Evolutionary conservation across 1,140 invertebrate genomes (phyloP).

Genomic region (Aporrectodea caliginosa): DNA sequence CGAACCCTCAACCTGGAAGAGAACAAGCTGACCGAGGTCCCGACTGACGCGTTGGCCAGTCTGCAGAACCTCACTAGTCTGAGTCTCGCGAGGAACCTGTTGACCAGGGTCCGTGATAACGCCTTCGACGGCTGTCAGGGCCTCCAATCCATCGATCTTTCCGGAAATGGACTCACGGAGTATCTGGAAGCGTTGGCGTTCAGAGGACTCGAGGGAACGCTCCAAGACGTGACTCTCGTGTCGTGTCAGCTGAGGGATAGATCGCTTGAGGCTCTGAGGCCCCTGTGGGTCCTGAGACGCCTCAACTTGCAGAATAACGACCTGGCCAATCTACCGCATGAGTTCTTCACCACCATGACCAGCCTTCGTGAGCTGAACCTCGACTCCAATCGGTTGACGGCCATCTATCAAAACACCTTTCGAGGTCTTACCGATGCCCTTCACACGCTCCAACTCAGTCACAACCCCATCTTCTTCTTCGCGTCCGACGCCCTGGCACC

Average conservation of each 20-base stretch:
- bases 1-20: neutral
- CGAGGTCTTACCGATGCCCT: neutral
- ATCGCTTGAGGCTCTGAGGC: neutral
- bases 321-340: neutral
- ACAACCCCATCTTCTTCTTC: neutral
- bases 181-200: neutral
- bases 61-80: neutral
- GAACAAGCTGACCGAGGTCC: neutral
- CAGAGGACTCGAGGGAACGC: neutral
- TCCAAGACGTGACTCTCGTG: neutral
- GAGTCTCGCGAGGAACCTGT: neutral
- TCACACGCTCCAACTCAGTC: neutral
- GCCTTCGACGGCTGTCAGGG: neutral
- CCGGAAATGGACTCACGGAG: neutral
- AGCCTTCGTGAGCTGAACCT: neutral
- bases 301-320: neutral
- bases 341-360: neutral
- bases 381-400: neutral
- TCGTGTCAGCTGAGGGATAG: neutral
- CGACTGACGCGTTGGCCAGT: neutral
- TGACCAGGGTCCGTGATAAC: neutral
- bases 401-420: neutral
- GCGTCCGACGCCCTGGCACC: neutral
- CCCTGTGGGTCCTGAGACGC: neutral
- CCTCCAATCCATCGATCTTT: neutral